Evolutionary conservation across 2,888 invertebrate species (phyloP).

Genomic region (Phoenoteleia sp.): DNA sequence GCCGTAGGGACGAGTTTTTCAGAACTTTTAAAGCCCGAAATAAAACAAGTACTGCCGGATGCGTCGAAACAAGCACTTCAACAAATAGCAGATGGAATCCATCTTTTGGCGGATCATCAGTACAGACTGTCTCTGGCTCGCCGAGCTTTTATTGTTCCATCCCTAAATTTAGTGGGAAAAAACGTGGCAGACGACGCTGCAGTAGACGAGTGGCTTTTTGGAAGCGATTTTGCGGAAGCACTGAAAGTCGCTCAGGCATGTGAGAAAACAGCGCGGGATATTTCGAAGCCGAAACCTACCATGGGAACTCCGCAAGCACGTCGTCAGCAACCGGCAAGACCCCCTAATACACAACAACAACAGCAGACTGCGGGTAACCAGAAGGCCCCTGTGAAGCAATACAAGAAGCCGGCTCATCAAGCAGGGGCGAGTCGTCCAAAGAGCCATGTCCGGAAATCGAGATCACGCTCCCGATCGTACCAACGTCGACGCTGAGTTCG

Average conservation of each 20-base stretch:
- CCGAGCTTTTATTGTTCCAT: neutral
- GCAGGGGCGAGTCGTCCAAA: no score
- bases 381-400: no score
- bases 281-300: neutral
- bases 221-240: neutral
- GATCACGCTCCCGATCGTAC: no score
- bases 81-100: neutral
- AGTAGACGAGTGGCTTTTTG: neutral
- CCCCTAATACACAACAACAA: no score
- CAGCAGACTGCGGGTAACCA: no score
- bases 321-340: neutral
- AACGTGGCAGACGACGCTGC: neutral
- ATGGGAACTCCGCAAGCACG: neutral
- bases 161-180: conserved; percentile 2
- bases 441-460: no score
- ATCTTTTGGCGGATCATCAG: neutral
- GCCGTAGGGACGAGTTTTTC: neutral
- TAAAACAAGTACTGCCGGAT: neutral
- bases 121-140: neutral
- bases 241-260: neutral
- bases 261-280: neutral
- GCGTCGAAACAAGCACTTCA: neutral
- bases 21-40: no score
- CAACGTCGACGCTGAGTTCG: no score
- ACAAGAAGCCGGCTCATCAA: no score